Evolutionary conservation across 37 sponge, comb jelly and placozoan species (phyloP), one percentile per base, ranked within the genome.

Genomic region (Aphrocallistes beatrix): DNA sequence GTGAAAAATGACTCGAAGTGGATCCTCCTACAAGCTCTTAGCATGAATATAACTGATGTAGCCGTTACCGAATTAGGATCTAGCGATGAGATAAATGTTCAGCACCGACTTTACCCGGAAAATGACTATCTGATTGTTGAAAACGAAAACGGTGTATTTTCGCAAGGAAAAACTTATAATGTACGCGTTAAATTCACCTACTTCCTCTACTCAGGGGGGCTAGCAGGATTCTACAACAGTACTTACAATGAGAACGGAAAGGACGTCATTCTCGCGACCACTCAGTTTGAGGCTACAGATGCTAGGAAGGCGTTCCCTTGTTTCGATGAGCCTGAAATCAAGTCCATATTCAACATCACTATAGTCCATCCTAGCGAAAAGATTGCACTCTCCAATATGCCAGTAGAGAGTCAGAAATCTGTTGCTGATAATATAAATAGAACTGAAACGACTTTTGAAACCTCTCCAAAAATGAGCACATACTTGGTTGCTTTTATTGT

Each of bases 401-500:
- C 93, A 1, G 47, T 81, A 8, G 17, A 25, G 21, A 23, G 30
- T 30, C 36, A 23, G 1, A 37, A 34, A 23, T 0, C 48, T 32
- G 1, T 13, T 36, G 38, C 36, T 30, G 81, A 23, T 0, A 6
- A 83, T 37, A 50, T 50, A 36, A 45, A 30, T 49, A 51, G 82
- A 28, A 48, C 88, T 19, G 86, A 83, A n/a, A 91, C 91, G 0
- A 39, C n/a, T 0, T 97, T 97, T 49, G 30, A 83, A 39, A 91
- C 91, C 9, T 90, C 94, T 34, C 83, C 91, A 13, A 82, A 82
- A 39, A 97, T 97, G 99, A 95, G 95, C 39, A 95, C 92, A 0
- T 97, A 97, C 86, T 91, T 97, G 36, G 99, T 97, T 81, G 99
- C 99, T 34, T 97, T 97, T 38, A 86, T 97, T 83, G 88, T 97